These are phyloP conservation scores for Scaptomyza polygonia DNA, from an alignment of 2,888 invertebrate species.

Conservation along the genomic window DNA sequence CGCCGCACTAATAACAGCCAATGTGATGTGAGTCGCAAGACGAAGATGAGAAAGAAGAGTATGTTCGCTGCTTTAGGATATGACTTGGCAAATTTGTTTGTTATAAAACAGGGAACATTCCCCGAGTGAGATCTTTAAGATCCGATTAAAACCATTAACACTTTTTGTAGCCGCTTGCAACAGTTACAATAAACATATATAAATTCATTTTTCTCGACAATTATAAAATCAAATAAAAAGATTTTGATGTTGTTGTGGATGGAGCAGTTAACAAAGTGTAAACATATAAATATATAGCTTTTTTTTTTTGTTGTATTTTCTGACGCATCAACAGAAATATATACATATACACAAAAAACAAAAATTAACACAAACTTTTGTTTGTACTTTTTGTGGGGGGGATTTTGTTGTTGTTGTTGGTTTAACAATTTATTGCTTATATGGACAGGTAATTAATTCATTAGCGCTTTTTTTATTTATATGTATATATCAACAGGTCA, in stretches of 20 bases:
- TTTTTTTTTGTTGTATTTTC: constrained; percentile 7
- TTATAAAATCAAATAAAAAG: constrained; percentile 74
- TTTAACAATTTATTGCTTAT: constrained; percentile 42
- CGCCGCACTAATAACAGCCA: constrained; percentile 69
- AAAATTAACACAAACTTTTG: constrained; percentile 25
- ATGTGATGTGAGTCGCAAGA: constrained; percentile 58
- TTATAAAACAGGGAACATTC: constrained; percentile 63
- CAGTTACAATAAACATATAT: constrained; percentile 22
- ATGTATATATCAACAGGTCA: constrained; percentile 13
- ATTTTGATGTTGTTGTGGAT: constrained; percentile 25
- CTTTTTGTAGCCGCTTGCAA: constrained; percentile 61
- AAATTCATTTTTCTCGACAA: constrained; percentile 54
- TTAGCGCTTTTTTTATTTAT: constrained; percentile 47
- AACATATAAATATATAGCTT: constrained; percentile 45
- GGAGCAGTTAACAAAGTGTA: constrained; percentile 49
- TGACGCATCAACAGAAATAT: constrained; percentile 40
- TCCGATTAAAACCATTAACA: constrained; percentile 81
- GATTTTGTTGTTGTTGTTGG: constrained; percentile 2
- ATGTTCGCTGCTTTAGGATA: constrained; percentile 75
- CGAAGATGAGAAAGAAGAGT: constrained; percentile 31
- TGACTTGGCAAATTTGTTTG: constrained; percentile 79
- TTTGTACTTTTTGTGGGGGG: constrained; percentile 14
- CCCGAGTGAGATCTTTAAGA: constrained; percentile 63
- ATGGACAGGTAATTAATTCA: constrained; percentile 73
- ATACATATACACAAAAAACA: constrained; percentile 2